phyloP scores from a whole-genome alignment of 2,888 invertebrate genomes.

The Xestia sexstrigata region DNA sequence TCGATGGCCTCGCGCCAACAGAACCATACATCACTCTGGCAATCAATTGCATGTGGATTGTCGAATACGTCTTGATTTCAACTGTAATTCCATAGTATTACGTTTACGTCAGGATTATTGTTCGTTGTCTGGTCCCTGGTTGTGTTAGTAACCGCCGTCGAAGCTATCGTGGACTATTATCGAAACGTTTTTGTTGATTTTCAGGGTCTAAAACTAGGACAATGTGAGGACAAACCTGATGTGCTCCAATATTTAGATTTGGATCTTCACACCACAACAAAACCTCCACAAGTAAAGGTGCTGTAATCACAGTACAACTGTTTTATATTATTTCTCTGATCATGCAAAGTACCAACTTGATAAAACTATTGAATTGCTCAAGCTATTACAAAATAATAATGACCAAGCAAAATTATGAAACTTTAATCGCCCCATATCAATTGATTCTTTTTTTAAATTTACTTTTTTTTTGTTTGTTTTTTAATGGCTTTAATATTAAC shows the following conservation, averaged over 20 bases:
- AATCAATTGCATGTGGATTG: background rate
- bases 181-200: constrained; percentile 7
- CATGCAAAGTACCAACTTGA: background rate
- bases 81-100: background rate
- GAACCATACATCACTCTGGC: background rate
- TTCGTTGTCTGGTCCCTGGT: background rate
- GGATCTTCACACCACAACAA: constrained; percentile 92
- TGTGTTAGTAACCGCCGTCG: background rate
- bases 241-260: constrained; percentile 95
- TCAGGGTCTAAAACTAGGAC: constrained; percentile 68
- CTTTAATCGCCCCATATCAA: background rate
- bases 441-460: background rate
- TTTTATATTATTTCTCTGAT: background rate
- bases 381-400: background rate
- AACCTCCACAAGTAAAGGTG: constrained; percentile 72
- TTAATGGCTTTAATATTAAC: background rate
- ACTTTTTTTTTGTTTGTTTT: background rate
- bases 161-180: background rate
- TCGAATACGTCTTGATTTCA: background rate
- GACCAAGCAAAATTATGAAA: background rate
- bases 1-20: background rate
- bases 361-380: background rate
- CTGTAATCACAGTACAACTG: constrained; percentile 25
- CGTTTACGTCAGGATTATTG: background rate
- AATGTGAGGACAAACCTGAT: constrained; percentile 73